phyloP scores from a whole-genome alignment of 1,140 invertebrate genomes.

The Euschistus heros region DNA sequence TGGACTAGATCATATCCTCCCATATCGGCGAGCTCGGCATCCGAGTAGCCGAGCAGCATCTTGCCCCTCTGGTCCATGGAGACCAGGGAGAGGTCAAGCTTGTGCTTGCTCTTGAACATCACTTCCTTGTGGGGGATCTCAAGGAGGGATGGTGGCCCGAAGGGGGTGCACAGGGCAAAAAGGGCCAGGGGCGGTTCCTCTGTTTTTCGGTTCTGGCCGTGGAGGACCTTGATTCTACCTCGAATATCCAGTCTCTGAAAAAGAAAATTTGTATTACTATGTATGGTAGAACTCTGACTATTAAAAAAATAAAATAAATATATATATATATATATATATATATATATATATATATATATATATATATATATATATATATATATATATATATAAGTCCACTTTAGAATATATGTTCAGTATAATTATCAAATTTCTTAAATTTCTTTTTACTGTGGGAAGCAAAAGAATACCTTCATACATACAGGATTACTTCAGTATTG shows the following conservation, averaged over 20 bases:
- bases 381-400: no score
- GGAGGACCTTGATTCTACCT: slow-evolving; percentile 88
- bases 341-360: slow-evolving; percentile 1
- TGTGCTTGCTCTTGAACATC: slow-evolving; percentile 99
- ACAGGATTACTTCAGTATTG: no score
- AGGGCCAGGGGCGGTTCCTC: slow-evolving; percentile 87
- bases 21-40: slow-evolving; percentile 80
- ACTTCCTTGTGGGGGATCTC: slow-evolving; percentile 89
- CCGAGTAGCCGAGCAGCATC: slow-evolving; percentile 85
- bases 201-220: slow-evolving; percentile 89
- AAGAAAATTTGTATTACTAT: slow-evolving; percentile 18
- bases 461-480: no score
- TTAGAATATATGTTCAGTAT: no score
- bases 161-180: slow-evolving; percentile 95
- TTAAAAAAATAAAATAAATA: neutral
- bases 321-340: neutral
- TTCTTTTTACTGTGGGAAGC: no score
- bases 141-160: slow-evolving; percentile 83
- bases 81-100: slow-evolving; percentile 86
- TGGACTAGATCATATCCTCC: slow-evolving; percentile 95
- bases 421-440: no score
- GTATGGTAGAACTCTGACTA: neutral
- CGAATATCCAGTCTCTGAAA: slow-evolving; percentile 93
- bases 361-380: neutral
- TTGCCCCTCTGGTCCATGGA: slow-evolving; percentile 98